Evolutionary conservation across 2,888 invertebrate species (phyloP).

Genomic region (Metacarcinus magister): DNA sequence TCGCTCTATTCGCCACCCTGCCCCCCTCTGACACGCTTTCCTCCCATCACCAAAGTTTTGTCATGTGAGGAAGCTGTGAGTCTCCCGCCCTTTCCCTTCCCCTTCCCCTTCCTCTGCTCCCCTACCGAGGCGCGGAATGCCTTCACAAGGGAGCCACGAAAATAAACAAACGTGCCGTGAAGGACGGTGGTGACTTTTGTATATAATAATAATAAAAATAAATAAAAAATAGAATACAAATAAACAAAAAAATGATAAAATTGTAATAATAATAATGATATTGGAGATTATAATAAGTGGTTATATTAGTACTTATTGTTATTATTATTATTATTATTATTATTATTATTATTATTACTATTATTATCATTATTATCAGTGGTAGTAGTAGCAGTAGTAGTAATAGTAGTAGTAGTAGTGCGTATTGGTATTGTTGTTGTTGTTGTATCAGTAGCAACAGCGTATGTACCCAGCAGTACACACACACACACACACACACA

Average conservation of each 20-base stretch:
- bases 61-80: neutral
- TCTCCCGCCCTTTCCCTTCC: neutral
- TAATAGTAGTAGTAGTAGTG: neutral
- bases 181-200: neutral
- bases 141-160: neutral
- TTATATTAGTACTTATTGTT: neutral
- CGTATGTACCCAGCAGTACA: neutral
- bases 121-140: neutral
- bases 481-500: neutral
- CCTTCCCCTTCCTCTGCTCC: neutral
- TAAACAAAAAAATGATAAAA: neutral
- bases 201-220: neutral
- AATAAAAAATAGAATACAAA: neutral
- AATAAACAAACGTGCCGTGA: neutral
- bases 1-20: neutral
- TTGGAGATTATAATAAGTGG: neutral
- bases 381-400: neutral
- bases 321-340: neutral
- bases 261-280: neutral
- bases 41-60: slow-evolving; percentile 7
- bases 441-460: neutral
- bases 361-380: neutral
- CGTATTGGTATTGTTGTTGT: neutral
- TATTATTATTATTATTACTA: neutral
- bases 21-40: neutral